phyloP scores from a whole-genome alignment of 1,140 invertebrate genomes.

The Drosophila repleta region DNA sequence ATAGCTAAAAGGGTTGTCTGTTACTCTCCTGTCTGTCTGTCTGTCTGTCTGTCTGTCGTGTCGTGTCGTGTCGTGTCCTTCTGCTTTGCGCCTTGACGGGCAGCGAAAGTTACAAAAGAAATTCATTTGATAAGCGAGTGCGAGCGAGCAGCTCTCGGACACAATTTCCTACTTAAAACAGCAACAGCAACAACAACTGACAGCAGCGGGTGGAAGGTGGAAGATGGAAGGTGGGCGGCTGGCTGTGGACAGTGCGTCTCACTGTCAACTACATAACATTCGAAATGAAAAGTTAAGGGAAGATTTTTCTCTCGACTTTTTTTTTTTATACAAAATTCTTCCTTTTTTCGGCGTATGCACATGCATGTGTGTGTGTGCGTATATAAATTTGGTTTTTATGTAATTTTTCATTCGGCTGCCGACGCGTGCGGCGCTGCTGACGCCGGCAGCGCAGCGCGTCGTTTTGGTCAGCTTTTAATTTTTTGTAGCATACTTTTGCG shows the following conservation, averaged over 20 bases:
- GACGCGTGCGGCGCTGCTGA: conserved; percentile 28
- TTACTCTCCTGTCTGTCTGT: conserved; percentile 30
- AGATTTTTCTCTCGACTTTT: conserved; percentile 51
- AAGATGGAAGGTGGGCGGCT: conserved; percentile 22
- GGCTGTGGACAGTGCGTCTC: conserved; percentile 33
- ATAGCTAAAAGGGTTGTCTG: conserved; percentile 41
- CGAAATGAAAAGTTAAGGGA: conserved; percentile 78
- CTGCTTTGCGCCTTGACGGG: conserved; percentile 53
- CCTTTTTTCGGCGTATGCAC: conserved; percentile 17
- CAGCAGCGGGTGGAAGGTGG: conserved; percentile 24
- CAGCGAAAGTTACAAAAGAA: conserved; percentile 67
- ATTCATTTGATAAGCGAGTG: conserved; percentile 67
- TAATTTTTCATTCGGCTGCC: conserved; percentile 73
- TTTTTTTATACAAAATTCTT: conserved; percentile 26
- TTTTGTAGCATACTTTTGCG: conserved; percentile 62
- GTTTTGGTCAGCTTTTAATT: conserved; percentile 48
- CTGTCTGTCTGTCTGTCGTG: conserved; percentile 1
- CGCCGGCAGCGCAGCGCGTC: conserved; percentile 7
- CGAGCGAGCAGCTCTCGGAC: conserved; percentile 59
- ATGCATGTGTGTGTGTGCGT: conserved; percentile 32
- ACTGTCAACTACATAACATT: conserved; percentile 77
- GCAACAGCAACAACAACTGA: conserved; percentile 26
- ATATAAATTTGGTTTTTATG: conserved; percentile 76
- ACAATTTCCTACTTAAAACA: conserved; percentile 79
- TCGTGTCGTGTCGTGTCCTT: conserved; percentile 36